Base-by-base conservation (phyloP, 2,888 invertebrate species). In the Anthrax anthrax region DNA sequence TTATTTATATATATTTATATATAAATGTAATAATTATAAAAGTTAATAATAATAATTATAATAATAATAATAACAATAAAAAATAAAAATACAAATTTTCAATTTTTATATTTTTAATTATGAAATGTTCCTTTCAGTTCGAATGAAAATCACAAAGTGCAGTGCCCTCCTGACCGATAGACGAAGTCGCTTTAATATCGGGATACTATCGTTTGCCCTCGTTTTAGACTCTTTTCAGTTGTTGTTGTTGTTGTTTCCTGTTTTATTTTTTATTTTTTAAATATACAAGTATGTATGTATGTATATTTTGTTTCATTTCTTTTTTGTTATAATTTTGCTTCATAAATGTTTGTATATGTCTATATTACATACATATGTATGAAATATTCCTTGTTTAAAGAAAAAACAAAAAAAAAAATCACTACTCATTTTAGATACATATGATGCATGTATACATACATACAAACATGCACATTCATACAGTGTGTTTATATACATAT, bases 91-190 rank as follows among this genome's bases (percentile, higher is more conserved):
- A 23, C 8, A 23, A 23, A 23, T 23, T 23, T 6, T 23, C n/a
- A n/a, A n/a, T n/a, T 23, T 23, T 23, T 6, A 23, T 8, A 23
- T 23, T 40, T 45, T 40, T 18, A 37, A 40, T 19, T 19, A 36
- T 40, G 47, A 47, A 47, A 50, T 52, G 55, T 53, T 58, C 57
- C 53, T 56, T 56, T 58, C 58, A 52, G 52, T 57, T 57, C 56
- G 52, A 59, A 57, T 56, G 57, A 58, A 60, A 57, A 55, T 58
- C 55, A 52, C 54, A 59, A 59, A 62, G 60, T 61, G 61, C 62
- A 62, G 56, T 62, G 61, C 56, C 61, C 61, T 60, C 56, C 57
- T 59, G 59, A 58, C 58, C 59, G 59, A 60, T 57, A 55, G 57
- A 58, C 55, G 53, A 56, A 57, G 58, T 57, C 57, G 59, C 56